phyloP scores from a whole-genome alignment of 2,888 invertebrate species.

The Tanytarsus gracilentus region DNA sequence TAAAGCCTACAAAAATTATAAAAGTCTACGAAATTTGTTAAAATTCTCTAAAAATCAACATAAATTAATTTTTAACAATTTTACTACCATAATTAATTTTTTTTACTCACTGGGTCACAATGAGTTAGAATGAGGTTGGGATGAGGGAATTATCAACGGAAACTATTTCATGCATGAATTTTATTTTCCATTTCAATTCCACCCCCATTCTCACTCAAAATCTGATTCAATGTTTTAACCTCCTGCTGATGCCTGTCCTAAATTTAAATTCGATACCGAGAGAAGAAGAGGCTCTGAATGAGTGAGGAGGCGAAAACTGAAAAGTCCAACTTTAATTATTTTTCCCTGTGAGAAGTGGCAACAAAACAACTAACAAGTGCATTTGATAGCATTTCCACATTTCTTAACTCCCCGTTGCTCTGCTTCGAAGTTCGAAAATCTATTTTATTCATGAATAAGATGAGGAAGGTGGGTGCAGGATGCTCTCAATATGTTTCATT shows the following conservation, averaged over 20 bases:
- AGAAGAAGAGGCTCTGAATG: background rate
- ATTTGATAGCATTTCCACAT: slow-evolving; percentile 19
- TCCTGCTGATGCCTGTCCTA: background rate
- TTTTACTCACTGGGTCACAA: no score
- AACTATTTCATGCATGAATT: background rate
- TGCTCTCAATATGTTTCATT: slow-evolving; percentile 26
- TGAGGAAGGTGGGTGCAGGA: background rate
- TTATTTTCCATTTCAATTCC: background rate
- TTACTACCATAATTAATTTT: no score
- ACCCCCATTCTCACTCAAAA: background rate
- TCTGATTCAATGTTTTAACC: background rate
- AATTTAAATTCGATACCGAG: background rate
- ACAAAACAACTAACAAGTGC: slow-evolving; percentile 3
- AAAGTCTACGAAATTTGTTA: no score
- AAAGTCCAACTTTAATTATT: slow-evolving; percentile 26
- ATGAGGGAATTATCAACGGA: background rate
- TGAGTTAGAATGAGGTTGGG: no score
- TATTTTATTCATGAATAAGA: background rate
- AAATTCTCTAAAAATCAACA: no score
- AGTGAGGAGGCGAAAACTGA: background rate
- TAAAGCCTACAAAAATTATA: no score
- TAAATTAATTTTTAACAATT: no score
- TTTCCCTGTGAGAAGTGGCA: slow-evolving; percentile 1
- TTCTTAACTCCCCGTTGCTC: background rate
- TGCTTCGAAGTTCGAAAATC: background rate